Evolutionary conservation across 2,797 vertebrate species (phyloP), one percentile per base, ranked within the genome.

Genomic region (Gymnocypris eckloni): DNA sequence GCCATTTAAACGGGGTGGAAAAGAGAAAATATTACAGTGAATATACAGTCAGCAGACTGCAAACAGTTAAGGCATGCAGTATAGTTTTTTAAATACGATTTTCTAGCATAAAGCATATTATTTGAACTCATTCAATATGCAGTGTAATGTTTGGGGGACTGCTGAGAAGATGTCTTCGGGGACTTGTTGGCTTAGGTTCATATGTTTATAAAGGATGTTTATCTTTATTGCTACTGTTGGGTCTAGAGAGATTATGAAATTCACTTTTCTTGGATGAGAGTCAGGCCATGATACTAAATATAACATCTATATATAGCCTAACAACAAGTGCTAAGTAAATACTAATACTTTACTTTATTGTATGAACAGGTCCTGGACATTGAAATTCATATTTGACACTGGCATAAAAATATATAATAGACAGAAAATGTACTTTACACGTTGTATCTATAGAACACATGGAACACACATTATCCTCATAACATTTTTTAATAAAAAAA

Each of bases 211-310:
- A 45, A 76, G 37, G 54, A 79, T 20, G 48, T 52, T 52, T 48
- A 72, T 25, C 12, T 0, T 22, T 37, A 56, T 77, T 50, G 7
- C 12, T 28, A 70, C 11, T 25, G 13, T 70, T 67, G 20, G 20
- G 4, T 43, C n/a, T 61, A 33, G 6, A 72, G 59, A 56, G 67
- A 8, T 28, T 56, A 41, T 10, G 39, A 43, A 71, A 56, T 61
- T 2, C 12, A 33, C 78, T 10, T 66, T 72, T 86, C 77, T 81
- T 43, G 79, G 52, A 64, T 67, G 86, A 37, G 33, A 86, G n/a
- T 41, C n/a, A 39, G 25, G 56, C 54, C 54, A 50, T 72, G 16
- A 20, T 61, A 76, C n/a, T 81, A 73, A 82, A 86, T 88, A 78
- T 66, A 86, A 71, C 78, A 43, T 15, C 61, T 69, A 22, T 52